These are phyloP conservation scores for Mesorhabditis spiculigera DNA, from an alignment of 2,888 invertebrate genomes.

Conservation along the genomic window DNA sequence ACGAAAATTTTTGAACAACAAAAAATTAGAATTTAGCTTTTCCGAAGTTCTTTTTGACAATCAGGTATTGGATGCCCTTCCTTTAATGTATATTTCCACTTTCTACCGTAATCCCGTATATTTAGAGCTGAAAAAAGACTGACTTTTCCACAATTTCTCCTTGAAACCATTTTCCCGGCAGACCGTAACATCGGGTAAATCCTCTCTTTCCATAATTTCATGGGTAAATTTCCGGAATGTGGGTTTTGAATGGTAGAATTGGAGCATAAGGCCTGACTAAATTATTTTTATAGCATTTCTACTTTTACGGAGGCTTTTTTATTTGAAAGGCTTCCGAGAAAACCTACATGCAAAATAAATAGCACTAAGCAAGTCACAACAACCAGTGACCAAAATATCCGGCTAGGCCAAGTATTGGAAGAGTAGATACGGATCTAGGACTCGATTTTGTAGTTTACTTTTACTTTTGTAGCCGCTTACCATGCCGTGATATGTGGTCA, in stretches of 20 bases:
- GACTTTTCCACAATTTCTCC: not conserved
- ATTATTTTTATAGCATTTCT: not conserved
- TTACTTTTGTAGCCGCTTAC: slow-evolving; percentile 14
- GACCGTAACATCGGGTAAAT: not conserved
- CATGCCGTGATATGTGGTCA: slow-evolving; percentile 47
- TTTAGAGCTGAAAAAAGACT: too few species aligned
- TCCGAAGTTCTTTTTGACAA: too few species aligned
- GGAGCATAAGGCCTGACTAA: slow-evolving; percentile 25
- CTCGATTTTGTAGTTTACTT: not conserved
- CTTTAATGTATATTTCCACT: too few species aligned
- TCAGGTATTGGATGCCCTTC: too few species aligned
- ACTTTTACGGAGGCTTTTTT: too few species aligned
- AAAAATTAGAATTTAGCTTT: too few species aligned
- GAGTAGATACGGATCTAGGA: slow-evolving; percentile 17
- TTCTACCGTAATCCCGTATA: too few species aligned
- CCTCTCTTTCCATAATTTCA: not conserved
- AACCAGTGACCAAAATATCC: slow-evolving; percentile 21
- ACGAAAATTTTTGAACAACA: too few species aligned
- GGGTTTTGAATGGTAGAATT: slow-evolving; percentile 29
- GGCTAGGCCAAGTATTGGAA: slow-evolving; percentile 18
- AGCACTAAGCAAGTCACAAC: slow-evolving; percentile 22
- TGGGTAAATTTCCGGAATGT: slow-evolving; percentile 15
- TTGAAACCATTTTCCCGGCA: not conserved
- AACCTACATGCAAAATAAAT: slow-evolving; percentile 21
- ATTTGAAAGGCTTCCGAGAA: not conserved